A percentile compares a stretch with the other conserved stretches of the same genome.
Conservation (phyloP, 2,888 invertebrate genomes). For the Eupeodes luniger region DNA sequence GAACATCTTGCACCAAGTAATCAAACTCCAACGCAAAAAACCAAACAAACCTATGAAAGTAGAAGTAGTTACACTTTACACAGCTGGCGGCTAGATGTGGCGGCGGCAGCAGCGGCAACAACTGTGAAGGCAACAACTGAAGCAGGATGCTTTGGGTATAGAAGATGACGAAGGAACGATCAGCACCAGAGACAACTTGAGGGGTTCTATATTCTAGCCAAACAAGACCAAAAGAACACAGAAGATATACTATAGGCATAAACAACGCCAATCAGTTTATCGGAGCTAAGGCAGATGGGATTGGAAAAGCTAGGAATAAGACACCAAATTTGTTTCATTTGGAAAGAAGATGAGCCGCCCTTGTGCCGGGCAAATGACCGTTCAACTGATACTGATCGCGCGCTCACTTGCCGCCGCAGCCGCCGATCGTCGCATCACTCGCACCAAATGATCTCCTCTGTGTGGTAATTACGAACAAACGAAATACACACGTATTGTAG, state of each 20-base stretch:
- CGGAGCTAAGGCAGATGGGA: constrained; percentile 15
- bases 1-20: constrained; percentile 48
- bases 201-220: neutral
- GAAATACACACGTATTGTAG: constrained; percentile 12
- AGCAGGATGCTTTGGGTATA: neutral
- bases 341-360: constrained; percentile 68
- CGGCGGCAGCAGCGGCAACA: neutral
- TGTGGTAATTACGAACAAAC: constrained; percentile 65
- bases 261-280: constrained; percentile 37
- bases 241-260: neutral
- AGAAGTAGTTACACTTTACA: constrained; percentile 35
- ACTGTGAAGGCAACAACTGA: neutral
- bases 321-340: constrained; percentile 74
- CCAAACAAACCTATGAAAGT: constrained; percentile 40
- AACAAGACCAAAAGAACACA: constrained; percentile 11
- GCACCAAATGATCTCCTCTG: constrained; percentile 63
- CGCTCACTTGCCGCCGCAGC: neutral
- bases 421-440: constrained; percentile 18
- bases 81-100: constrained; percentile 9
- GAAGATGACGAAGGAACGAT: neutral
- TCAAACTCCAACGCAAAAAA: constrained; percentile 50
- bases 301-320: constrained; percentile 50
- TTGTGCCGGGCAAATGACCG: constrained; percentile 75
- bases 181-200: neutral
- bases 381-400: constrained; percentile 73